These are phyloP conservation scores for Lethocerus indicus DNA, from an alignment of 1,140 invertebrate species.

Conservation along the genomic window DNA sequence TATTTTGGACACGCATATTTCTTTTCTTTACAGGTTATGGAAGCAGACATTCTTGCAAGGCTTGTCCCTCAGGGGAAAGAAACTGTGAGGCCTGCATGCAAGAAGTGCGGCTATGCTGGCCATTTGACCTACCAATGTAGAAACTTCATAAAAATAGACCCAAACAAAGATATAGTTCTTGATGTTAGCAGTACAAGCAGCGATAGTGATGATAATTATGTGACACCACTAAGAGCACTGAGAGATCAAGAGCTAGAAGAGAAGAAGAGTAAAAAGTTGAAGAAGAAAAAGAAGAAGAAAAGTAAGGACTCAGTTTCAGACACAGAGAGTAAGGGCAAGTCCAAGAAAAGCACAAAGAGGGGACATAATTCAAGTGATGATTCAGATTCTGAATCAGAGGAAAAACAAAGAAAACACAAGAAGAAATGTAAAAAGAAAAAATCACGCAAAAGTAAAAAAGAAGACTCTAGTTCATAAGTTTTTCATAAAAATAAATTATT, in stretches of 20 bases:
- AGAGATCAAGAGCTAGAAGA: slow-evolving; percentile 51
- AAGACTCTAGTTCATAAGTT: too few relatives aligned
- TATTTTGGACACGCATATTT: too few relatives aligned
- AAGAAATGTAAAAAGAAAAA: slow-evolving; percentile 7
- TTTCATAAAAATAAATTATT: too few relatives aligned
- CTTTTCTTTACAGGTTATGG: too few relatives aligned
- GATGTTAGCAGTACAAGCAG: slow-evolving; percentile 93
- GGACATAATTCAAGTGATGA: background rate
- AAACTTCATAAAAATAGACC: slow-evolving; percentile 84
- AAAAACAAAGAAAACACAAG: background rate
- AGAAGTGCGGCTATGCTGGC: slow-evolving; percentile 87
- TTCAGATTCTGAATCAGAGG: background rate
- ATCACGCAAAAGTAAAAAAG: background rate
- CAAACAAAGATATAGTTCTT: slow-evolving; percentile 75
- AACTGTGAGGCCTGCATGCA: slow-evolving; percentile 60
- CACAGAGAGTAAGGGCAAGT: slow-evolving; percentile 4
- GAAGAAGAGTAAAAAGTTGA: slow-evolving; percentile 32
- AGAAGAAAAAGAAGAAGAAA: slow-evolving; percentile 30
- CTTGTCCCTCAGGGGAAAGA: slow-evolving; percentile 34
- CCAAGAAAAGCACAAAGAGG: slow-evolving; percentile 7
- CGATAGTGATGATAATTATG: slow-evolving; percentile 55
- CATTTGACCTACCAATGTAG: slow-evolving; percentile 92
- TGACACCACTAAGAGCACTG: slow-evolving; percentile 63
- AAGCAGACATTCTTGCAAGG: slow-evolving; percentile 17
- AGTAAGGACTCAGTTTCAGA: slow-evolving; percentile 15